Base-by-base conservation (phyloP, 2,888 invertebrate species). In the Fabriciana adippe region DNA sequence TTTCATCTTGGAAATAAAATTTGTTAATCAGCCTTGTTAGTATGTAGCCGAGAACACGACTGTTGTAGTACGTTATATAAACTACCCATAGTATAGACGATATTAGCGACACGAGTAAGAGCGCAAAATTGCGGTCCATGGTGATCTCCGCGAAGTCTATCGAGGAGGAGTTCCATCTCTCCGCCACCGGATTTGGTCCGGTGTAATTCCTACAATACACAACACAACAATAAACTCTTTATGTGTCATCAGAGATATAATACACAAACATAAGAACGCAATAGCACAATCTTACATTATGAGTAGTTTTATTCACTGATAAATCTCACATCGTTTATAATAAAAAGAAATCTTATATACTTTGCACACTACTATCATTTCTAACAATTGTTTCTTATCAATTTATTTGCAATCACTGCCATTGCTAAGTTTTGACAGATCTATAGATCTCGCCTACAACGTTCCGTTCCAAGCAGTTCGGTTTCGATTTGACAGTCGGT, bases 1-100 rank as follows among this genome's bases (percentile, higher is more conserved):
- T 97, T 71, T 97, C 97, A 86, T 96, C 95, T 84, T 95, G 95
- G 77, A 96, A 96, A 81, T 97, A 95, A 88, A 99, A 96, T 81
- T 95, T 95, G 90, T 98, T 99, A 64, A 97, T 94, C 66, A 98
- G 93, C 85, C 97, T 96, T 11, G 99, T 99, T 65, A 98, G 94
- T 79, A 99, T 94, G 82, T 97, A 96, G 41, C 98, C 99, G 75
- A 98, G 94, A 4, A 99, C 95, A 72, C 99, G 94, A 64, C 98
- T 98, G 88, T 98, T 98, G 92, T 99, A 99, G 90, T 97, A 98
- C 0, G 97, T 96, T 79, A 98, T 96, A 89, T 99, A 99, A 75
- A 98, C 96, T 63, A 98, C 95, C 99, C 99, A 99, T 51, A 95
- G 93, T 81, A 97, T 96, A 26, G 97, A 97, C 71, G 96, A 96